Evolutionary conservation across 2,888 invertebrate species (phyloP), one percentile per base, ranked within the genome.

Genomic region (Eilema sororculum): DNA sequence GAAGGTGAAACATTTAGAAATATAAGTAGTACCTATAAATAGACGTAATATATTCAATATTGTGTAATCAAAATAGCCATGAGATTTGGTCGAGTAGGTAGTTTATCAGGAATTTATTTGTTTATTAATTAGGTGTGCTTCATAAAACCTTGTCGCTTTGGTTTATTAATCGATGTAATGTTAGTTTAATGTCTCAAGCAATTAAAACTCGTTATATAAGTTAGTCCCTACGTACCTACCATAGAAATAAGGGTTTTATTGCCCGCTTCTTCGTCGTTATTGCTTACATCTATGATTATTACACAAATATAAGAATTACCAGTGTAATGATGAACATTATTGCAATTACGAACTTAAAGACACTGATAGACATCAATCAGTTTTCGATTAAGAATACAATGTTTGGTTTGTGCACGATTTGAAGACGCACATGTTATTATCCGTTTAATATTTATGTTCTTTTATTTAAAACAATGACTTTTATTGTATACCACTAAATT

Each of bases 11-110:
- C 10, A 33, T 30, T 41, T 30, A 2, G 28, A 41, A 8, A 56
- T 63, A 57, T 58, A 41, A 63, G 41, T 68, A 33, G 8, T 60
- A 30, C 41, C 25, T 63, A 46, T 9, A 28, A 25, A 25, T 57
- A 62, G 58, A 58, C 59, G 6, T 58, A 68, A 68, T 68, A 20
- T 69, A 69, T 69, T 69, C 68, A 46, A 24, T 65, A 63, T 68
- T 68, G 64, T 58, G 68, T 46, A 68, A 68, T 60, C 62, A 56
- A 62, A n/a, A 52, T 10, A 66, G 12, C 22, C 37, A 28, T 59
- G n/a, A 46, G 33, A 68, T 68, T 68, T 61, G 52, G 46, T 28
- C 52, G 16, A 8, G 24, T 62, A 52, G 20, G 16, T 46, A 24
- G 3, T 46, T 20, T 24, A 25, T 10, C 37, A 63, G 12, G 25